These are phyloP conservation scores for Caenorhabditis auriculariae DNA, from an alignment of 2,888 invertebrate species.

Conservation along the genomic window DNA sequence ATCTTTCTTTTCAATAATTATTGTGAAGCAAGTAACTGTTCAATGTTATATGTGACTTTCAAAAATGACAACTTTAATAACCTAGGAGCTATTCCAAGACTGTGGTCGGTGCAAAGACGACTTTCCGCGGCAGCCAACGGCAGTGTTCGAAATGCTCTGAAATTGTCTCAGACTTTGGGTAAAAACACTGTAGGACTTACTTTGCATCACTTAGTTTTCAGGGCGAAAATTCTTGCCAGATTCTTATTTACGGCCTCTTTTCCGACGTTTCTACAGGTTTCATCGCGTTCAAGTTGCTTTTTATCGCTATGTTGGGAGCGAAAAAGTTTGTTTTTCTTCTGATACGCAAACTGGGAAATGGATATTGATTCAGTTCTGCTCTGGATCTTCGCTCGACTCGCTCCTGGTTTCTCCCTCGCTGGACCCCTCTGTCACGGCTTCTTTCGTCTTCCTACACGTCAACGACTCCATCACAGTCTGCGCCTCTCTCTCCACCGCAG, in stretches of 20 bases:
- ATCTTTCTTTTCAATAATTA: too few species aligned
- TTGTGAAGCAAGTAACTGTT: too few species aligned
- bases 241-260: background rate
- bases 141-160: conserved; percentile 5
- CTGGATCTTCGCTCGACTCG: background rate
- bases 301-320: conserved; percentile 7
- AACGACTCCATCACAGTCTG: conserved; percentile 21
- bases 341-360: too few species aligned
- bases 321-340: conserved; percentile 1
- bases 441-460: conserved; percentile 24
- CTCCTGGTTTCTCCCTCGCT: conserved; percentile 9
- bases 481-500: conserved; percentile 13
- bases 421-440: conserved; percentile 3
- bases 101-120: conserved; percentile 69
- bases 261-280: conserved; percentile 4
- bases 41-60: too few species aligned
- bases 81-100: conserved; percentile 66
- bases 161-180: conserved; percentile 7
- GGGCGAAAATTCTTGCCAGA: conserved; percentile 4
- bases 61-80: too few species aligned
- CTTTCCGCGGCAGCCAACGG: conserved; percentile 64
- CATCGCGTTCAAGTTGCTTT: conserved; percentile 22
- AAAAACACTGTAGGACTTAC: background rate
- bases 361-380: background rate
- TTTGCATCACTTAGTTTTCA: background rate